phyloP scores from a whole-genome alignment of 2,113 vertebrate genomes.

The Periophthalmus modestus region DNA sequence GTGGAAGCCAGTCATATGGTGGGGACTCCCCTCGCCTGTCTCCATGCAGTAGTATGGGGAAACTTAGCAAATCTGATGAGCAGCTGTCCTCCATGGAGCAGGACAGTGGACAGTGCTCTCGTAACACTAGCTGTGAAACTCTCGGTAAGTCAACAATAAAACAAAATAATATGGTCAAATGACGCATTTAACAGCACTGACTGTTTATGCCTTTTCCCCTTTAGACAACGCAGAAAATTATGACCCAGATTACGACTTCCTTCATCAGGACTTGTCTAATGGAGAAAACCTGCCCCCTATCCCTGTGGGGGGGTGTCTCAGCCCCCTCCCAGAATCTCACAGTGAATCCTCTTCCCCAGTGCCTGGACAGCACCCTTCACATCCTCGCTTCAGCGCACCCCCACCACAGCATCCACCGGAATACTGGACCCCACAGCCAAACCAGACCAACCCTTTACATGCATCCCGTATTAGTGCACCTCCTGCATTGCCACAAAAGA shows the following conservation, averaged over 20 bases:
- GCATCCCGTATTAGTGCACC: slow-evolving; percentile 75
- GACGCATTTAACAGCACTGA: background rate
- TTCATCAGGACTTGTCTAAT: slow-evolving; percentile 93
- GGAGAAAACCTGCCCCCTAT: slow-evolving; percentile 84
- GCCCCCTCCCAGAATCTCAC: slow-evolving; percentile 89
- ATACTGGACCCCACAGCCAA: slow-evolving; percentile 62
- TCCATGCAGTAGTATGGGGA: slow-evolving; percentile 93
- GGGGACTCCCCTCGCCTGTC: slow-evolving; percentile 95
- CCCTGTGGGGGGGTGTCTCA: slow-evolving; percentile 79
- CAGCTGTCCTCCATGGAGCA: slow-evolving; percentile 95
- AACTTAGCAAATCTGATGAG: slow-evolving; percentile 96
- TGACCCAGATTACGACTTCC: slow-evolving; percentile 97
- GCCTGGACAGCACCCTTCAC: slow-evolving; percentile 74
- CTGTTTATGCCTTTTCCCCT: background rate
- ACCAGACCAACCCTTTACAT: slow-evolving; percentile 57
- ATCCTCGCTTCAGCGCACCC: slow-evolving; percentile 81
- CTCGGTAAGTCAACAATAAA: slow-evolving; percentile 79
- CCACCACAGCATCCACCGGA: slow-evolving; percentile 56
- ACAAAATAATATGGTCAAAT: background rate
- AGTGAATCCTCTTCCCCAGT: slow-evolving; percentile 88
- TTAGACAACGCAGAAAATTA: slow-evolving; percentile 89
- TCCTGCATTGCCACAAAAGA: slow-evolving; percentile 93
- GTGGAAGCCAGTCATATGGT: slow-evolving; percentile 93
- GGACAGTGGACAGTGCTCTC: slow-evolving; percentile 96
- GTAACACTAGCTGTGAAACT: slow-evolving; percentile 98